These are phyloP conservation scores for Drosophila leonis DNA, from an alignment of 2,888 invertebrate species.

Conservation along the genomic window DNA sequence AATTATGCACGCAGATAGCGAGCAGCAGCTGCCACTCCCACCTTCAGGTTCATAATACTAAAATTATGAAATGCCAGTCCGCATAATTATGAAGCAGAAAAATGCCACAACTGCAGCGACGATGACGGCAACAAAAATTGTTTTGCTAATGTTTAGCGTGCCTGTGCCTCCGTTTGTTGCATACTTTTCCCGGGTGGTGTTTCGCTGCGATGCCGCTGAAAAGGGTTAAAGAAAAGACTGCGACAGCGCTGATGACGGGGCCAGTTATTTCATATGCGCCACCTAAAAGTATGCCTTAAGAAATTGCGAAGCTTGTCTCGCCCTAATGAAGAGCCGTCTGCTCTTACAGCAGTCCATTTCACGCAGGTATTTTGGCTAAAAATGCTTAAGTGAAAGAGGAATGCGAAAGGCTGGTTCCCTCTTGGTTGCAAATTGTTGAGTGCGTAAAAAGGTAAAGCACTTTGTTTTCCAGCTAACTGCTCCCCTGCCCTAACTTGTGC, in stretches of 20 bases:
- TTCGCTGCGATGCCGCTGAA: conserved; percentile 19
- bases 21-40: conserved; percentile 15
- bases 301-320: conserved; percentile 51
- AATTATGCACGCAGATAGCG: conserved; percentile 65
- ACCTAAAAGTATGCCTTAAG: conserved; percentile 75
- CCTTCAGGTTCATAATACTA: conserved; percentile 5
- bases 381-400: conserved; percentile 27
- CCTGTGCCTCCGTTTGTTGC: conserved; percentile 39
- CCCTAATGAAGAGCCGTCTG: conserved; percentile 63
- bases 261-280: conserved; percentile 64
- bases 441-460: conserved; percentile 42
- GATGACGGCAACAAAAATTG: conserved; percentile 45
- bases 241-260: neutral
- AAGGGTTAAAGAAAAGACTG: conserved; percentile 15
- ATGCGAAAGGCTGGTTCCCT: conserved; percentile 10
- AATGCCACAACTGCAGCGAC: conserved; percentile 53
- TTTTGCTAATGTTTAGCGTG: conserved; percentile 67
- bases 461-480: conserved; percentile 30
- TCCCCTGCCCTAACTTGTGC: neutral
- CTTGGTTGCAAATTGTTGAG: conserved; percentile 9
- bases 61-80: conserved; percentile 45
- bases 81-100: conserved; percentile 62
- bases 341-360: conserved; percentile 44
- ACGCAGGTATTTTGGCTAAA: conserved; percentile 34
- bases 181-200: conserved; percentile 32